Conservation (phyloP, 2,113 vertebrate genomes). For the Rattus norvegicus region DNA sequence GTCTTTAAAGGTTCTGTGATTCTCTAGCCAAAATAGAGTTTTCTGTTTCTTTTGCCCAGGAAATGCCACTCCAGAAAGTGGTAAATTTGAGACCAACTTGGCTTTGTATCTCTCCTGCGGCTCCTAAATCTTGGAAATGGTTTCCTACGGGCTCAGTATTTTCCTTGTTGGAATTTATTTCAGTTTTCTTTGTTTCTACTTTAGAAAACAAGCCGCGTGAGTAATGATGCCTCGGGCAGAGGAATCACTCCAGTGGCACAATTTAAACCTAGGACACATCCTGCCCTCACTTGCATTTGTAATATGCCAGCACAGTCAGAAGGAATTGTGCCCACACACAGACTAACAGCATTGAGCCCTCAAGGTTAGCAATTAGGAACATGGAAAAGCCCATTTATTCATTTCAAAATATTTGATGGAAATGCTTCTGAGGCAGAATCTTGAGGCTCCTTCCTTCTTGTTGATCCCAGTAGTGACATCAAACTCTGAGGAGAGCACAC, state of each 20-base stretch:
- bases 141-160: slow-evolving; percentile 8
- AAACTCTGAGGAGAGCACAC: neutral
- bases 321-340: slow-evolving; percentile 26
- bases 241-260: slow-evolving; percentile 28
- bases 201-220: slow-evolving; percentile 57
- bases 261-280: slow-evolving; percentile 51
- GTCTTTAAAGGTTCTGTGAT: neutral
- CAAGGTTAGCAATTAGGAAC: neutral
- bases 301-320: neutral
- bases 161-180: slow-evolving; percentile 42
- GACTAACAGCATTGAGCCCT: neutral
- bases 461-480: neutral
- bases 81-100: neutral
- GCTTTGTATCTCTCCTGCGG: neutral
- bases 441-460: neutral
- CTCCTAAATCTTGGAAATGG: slow-evolving; percentile 45
- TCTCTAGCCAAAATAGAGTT: neutral
- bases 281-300: slow-evolving; percentile 61
- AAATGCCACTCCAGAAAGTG: neutral
- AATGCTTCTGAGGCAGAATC: neutral
- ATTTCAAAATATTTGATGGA: slow-evolving; percentile 23
- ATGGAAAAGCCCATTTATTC: slow-evolving; percentile 10
- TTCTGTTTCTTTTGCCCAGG: neutral
- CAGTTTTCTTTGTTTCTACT: slow-evolving; percentile 39
- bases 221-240: slow-evolving; percentile 46